Evolutionary conservation across 2,888 invertebrate genomes (phyloP).

Genomic region (Drosophila eohydei): DNA sequence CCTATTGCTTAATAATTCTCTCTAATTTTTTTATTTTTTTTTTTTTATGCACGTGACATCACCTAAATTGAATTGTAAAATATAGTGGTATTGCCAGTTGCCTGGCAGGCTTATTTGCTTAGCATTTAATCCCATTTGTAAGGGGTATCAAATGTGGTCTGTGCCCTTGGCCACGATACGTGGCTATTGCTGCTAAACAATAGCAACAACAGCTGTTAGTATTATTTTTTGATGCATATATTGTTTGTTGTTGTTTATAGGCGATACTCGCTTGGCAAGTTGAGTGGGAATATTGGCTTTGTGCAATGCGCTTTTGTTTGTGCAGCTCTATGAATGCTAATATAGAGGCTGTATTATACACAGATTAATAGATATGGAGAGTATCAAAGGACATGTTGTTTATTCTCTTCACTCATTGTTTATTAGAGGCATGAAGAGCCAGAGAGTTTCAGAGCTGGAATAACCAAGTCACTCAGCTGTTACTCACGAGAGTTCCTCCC

Average conservation of each 20-base stretch:
- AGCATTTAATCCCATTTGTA: neutral
- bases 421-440: too few species aligned
- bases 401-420: too few species aligned
- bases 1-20: constrained; percentile 2
- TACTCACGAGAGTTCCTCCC: too few species aligned
- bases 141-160: constrained; percentile 26
- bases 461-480: too few species aligned
- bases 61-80: neutral
- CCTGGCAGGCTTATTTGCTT: constrained; percentile 8
- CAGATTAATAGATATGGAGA: neutral
- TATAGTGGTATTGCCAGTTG: neutral
- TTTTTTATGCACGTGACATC: neutral
- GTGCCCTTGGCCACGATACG: constrained; percentile 17
- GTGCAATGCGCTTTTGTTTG: fast-evolving
- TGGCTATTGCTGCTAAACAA: constrained; percentile 11
- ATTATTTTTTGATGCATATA: constrained; percentile 32
- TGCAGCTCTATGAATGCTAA: neutral
- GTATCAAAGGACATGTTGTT: neutral
- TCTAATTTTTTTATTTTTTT: neutral
- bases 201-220: constrained; percentile 20
- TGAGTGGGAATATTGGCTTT: neutral
- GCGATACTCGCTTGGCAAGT: neutral
- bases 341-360: neutral
- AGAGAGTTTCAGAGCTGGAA: too few species aligned
- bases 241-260: neutral